These are phyloP conservation scores for Ectemnius lituratus DNA, from an alignment of 2,888 invertebrate species.

Conservation along the genomic window DNA sequence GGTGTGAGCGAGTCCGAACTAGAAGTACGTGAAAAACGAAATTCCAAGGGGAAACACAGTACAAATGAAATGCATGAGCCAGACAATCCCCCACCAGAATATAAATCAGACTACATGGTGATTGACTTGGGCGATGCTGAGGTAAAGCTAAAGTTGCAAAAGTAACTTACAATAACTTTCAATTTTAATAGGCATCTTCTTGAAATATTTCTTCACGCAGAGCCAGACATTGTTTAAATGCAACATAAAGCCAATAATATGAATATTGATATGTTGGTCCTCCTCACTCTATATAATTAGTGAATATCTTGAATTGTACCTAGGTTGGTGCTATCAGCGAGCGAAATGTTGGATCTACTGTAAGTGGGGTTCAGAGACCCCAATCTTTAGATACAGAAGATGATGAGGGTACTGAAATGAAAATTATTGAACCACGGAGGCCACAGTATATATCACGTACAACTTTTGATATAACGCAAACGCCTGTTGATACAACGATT, in stretches of 20 bases:
- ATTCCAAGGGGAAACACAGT: conserved; percentile 68
- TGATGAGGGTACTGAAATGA: conserved; percentile 77
- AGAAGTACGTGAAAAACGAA: conserved; percentile 64
- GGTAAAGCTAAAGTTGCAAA: conserved; percentile 56
- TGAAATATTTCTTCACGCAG: neutral
- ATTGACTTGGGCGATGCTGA: conserved; percentile 78
- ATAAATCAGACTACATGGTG: conserved; percentile 77
- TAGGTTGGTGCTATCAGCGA: conserved; percentile 68
- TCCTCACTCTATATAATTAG: neutral
- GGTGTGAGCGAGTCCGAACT: conserved; percentile 54
- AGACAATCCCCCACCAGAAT: conserved; percentile 73
- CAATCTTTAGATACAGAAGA: conserved; percentile 70
- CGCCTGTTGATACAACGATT: conserved; percentile 72
- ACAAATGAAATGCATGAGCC: conserved; percentile 77
- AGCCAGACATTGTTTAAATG: too few species aligned
- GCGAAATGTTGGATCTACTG: conserved; percentile 67
- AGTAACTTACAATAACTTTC: too few species aligned
- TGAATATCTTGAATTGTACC: neutral
- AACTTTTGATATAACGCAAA: conserved; percentile 72
- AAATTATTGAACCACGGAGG: conserved; percentile 74
- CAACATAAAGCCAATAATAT: too few species aligned
- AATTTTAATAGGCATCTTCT: neutral
- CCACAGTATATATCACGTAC: conserved; percentile 72
- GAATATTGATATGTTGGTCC: too few species aligned
- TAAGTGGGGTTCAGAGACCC: conserved; percentile 68